phyloP scores from a whole-genome alignment of 2,113 vertebrate genomes.

The Gymnarchus niloticus region DNA sequence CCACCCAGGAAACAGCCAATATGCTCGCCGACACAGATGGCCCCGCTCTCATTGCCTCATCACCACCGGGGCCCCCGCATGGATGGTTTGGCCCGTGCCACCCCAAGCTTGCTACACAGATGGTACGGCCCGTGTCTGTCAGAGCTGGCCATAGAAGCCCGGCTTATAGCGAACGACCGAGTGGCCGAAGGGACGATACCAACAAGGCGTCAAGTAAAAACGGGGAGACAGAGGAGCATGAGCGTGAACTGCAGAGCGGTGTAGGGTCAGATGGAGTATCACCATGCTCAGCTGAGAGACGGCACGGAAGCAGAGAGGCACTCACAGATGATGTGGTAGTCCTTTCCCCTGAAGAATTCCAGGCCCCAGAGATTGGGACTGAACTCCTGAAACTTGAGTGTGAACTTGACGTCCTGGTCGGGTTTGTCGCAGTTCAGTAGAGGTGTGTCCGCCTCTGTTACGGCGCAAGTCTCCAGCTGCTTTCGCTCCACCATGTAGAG shows the following conservation, averaged over 20 bases:
- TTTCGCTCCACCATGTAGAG: constrained; percentile 97
- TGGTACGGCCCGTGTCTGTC: constrained; percentile 11
- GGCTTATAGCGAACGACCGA: background rate
- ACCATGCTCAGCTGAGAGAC: background rate
- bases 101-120: background rate
- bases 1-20: constrained; percentile 4
- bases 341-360: constrained; percentile 92
- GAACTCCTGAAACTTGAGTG: constrained; percentile 99
- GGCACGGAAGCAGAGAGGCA: constrained; percentile 40
- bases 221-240: background rate
- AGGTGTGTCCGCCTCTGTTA: constrained; percentile 91
- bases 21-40: constrained; percentile 53
- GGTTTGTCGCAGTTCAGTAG: constrained; percentile 96
- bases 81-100: background rate
- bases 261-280: background rate
- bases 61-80: background rate
- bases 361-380: constrained; percentile 97
- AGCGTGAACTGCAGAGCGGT: background rate
- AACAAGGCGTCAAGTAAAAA: background rate
- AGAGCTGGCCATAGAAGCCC: background rate
- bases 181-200: background rate
- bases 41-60: background rate
- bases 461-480: constrained; percentile 92
- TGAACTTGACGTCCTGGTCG: constrained; percentile 98
- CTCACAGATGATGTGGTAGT: constrained; percentile 99